Evolutionary conservation across 2,113 vertebrate genomes (phyloP).

Genomic region (Pipa parva): DNA sequence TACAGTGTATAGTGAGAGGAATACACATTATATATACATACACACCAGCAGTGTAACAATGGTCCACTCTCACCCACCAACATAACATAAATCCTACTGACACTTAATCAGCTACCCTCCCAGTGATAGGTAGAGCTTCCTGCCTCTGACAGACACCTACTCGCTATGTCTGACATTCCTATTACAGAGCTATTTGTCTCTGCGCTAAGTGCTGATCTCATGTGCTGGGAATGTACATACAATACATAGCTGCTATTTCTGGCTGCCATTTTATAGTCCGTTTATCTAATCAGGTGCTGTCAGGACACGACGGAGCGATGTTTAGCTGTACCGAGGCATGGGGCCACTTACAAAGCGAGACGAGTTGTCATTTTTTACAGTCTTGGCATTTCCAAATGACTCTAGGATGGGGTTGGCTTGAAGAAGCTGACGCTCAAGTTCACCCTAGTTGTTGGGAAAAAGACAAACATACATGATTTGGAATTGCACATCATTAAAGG

Average conservation of each 20-base stretch:
- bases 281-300: constrained; percentile 20
- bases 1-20: too few species aligned
- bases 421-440: constrained; percentile 92
- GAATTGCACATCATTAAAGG: not conserved
- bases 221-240: not conserved
- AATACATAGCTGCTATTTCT: not conserved
- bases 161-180: too few species aligned
- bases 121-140: too few species aligned
- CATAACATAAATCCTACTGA: too few species aligned
- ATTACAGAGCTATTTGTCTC: too few species aligned
- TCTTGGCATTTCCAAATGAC: constrained; percentile 96
- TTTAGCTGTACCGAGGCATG: not conserved
- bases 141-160: too few species aligned
- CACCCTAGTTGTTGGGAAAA: constrained; percentile 76
- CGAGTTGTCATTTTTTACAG: constrained; percentile 98
- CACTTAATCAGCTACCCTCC: too few species aligned
- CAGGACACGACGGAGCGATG: constrained; percentile 1
- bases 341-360: constrained; percentile 90
- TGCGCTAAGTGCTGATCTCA: too few species aligned
- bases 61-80: too few species aligned
- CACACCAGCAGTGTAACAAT: too few species aligned
- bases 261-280: not conserved
- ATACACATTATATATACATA: too few species aligned
- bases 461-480: not conserved
- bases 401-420: constrained; percentile 97